Evolutionary conservation across 2,888 invertebrate genomes (phyloP).

Genomic region (Leptopilina syphax): DNA sequence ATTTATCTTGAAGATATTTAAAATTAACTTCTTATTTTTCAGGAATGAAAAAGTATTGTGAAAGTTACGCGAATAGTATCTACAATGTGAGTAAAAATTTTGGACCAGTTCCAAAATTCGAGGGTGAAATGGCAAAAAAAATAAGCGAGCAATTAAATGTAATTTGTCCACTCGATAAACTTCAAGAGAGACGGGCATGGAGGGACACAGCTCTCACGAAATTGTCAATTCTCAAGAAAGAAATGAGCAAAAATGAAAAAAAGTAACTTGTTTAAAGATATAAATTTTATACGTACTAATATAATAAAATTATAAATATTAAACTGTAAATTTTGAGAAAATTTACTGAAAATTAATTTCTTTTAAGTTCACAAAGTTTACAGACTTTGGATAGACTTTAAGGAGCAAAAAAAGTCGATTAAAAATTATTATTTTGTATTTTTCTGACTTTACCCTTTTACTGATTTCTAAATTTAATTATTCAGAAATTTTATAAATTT

Average conservation of each 20-base stretch:
- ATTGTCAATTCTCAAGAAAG: slow-evolving; percentile 87
- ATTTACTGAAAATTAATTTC: too few species aligned
- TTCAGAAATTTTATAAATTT: too few species aligned
- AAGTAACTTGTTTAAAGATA: not conserved
- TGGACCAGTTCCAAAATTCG: slow-evolving; percentile 86
- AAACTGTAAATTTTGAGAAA: too few species aligned
- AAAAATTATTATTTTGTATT: too few species aligned
- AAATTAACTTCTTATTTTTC: slow-evolving; percentile 11
- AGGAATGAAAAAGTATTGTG: slow-evolving; percentile 82
- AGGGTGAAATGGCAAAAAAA: slow-evolving; percentile 82
- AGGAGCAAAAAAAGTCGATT: too few species aligned
- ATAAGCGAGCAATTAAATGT: slow-evolving; percentile 86
- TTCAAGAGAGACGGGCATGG: slow-evolving; percentile 88
- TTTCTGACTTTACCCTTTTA: too few species aligned
- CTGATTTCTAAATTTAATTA: too few species aligned
- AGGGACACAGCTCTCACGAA: slow-evolving; percentile 90
- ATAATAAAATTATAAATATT: too few species aligned
- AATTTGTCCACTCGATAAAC: slow-evolving; percentile 85
- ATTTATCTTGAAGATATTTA: too few species aligned
- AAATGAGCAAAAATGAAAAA: slow-evolving; percentile 83
- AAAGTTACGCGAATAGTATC: slow-evolving; percentile 81
- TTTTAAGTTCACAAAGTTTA: too few species aligned
- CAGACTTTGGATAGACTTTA: too few species aligned
- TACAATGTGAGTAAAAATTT: slow-evolving; percentile 84
- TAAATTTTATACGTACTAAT: too few species aligned